Conservation (phyloP, 2,797 vertebrate species). For the Pangasius djambal region DNA sequence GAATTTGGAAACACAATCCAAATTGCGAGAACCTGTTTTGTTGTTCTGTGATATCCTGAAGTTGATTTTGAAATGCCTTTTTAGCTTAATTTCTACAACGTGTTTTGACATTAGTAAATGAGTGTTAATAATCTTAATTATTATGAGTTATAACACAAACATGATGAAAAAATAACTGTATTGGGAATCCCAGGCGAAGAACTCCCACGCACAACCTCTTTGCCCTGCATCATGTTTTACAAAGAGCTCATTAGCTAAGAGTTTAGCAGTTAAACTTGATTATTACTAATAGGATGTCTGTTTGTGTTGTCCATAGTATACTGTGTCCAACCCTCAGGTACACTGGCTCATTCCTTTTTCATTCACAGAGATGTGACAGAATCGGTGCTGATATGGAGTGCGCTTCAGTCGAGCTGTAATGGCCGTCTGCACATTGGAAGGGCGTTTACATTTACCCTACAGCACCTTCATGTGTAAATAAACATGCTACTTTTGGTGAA, state of each 20-base stretch:
- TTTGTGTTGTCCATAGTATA: slow-evolving; percentile 29
- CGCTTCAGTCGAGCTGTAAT: slow-evolving; percentile 68
- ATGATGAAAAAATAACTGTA: slow-evolving; percentile 1
- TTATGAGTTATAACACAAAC: slow-evolving; percentile 11
- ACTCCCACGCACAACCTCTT: background rate
- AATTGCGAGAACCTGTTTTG: slow-evolving; percentile 12
- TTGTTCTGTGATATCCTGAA: slow-evolving; percentile 27
- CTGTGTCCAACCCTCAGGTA: slow-evolving; percentile 48
- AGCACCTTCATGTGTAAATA: slow-evolving; percentile 69
- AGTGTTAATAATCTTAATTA: slow-evolving; percentile 19
- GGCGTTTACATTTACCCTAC: slow-evolving; percentile 59
- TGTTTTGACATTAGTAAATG: slow-evolving; percentile 29
- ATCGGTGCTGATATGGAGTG: slow-evolving; percentile 20
- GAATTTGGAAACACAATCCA: slow-evolving; percentile 13
- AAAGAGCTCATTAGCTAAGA: slow-evolving; percentile 3
- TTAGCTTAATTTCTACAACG: slow-evolving; percentile 32
- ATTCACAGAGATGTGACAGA: slow-evolving; percentile 22
- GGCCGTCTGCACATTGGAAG: slow-evolving; percentile 70
- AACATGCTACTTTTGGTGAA: slow-evolving; percentile 69
- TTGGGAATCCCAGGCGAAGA: slow-evolving; percentile 32
- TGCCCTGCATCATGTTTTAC: background rate
- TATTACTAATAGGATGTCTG: slow-evolving; percentile 24
- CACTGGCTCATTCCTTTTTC: slow-evolving; percentile 31
- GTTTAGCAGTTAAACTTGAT: slow-evolving; percentile 14
- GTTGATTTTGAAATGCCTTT: slow-evolving; percentile 42